Percentiles rank a stretch among this genome's conserved stretches.
phyloP scores from a whole-genome alignment of 1,140 invertebrate species.

The Drosophila serrata region DNA sequence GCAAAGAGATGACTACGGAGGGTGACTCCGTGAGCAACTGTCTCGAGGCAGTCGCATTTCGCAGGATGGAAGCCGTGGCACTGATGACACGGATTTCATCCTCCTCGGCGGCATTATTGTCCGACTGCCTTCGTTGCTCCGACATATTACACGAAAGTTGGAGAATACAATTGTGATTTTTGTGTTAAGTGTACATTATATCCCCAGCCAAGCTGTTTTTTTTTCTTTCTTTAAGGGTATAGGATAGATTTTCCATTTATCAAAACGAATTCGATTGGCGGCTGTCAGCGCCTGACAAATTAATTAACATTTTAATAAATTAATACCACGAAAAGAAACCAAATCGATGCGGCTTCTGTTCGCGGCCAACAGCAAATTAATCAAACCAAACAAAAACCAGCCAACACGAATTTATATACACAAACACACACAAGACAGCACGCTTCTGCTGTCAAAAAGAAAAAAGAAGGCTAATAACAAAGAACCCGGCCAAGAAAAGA shows the following conservation, averaged over 20 bases:
- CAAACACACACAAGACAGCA: slow-evolving; percentile 35
- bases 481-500: slow-evolving; percentile 36
- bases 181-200: not conserved
- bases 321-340: slow-evolving; percentile 57
- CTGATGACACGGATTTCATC: not conserved
- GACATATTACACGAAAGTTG: slow-evolving; percentile 12
- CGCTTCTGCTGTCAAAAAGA: slow-evolving; percentile 72
- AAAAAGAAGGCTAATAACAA: slow-evolving; percentile 49
- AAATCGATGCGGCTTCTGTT: slow-evolving; percentile 71
- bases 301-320: slow-evolving; percentile 79
- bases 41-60: not conserved
- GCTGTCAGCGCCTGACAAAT: slow-evolving; percentile 68
- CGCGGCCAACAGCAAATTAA: slow-evolving; percentile 58
- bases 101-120: not conserved
- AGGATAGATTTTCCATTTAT: slow-evolving; percentile 15
- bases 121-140: not conserved
- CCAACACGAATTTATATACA: slow-evolving; percentile 1
- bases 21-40: not conserved
- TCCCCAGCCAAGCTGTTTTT: slow-evolving; percentile 3
- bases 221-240: not conserved
- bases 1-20: slow-evolving; percentile 43
- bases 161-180: not conserved
- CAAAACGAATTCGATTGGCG: slow-evolving; percentile 18
- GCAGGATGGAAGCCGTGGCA: slow-evolving; percentile 11
- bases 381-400: slow-evolving; percentile 55